Conservation (phyloP, 2,888 invertebrate species). For the Hirudinaria manillensis region DNA sequence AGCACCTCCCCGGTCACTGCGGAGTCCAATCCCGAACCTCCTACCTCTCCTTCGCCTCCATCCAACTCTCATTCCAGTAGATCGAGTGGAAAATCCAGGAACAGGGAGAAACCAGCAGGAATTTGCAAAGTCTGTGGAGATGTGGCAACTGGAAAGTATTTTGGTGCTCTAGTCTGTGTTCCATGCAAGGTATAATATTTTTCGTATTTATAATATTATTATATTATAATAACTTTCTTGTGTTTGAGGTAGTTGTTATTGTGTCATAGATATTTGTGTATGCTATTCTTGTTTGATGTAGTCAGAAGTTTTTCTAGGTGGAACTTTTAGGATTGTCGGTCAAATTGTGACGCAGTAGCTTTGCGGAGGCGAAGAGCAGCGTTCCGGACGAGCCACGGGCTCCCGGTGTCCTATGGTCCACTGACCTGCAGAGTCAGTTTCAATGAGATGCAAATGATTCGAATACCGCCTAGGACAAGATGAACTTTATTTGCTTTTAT, state of each 20-base stretch:
- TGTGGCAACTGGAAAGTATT: slow-evolving; percentile 40
- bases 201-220: background rate
- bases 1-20: too few relatives aligned
- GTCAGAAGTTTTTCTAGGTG: too few relatives aligned
- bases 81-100: background rate
- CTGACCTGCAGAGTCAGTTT: too few relatives aligned
- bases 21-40: background rate
- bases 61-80: background rate
- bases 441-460: too few relatives aligned
- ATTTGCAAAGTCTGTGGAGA: slow-evolving; percentile 40
- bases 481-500: too few relatives aligned
- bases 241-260: background rate
- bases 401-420: too few relatives aligned
- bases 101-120: slow-evolving; percentile 12
- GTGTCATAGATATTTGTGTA: background rate
- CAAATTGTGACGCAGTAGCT: too few relatives aligned
- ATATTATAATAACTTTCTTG: background rate
- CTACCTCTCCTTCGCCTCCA: background rate
- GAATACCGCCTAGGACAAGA: too few relatives aligned
- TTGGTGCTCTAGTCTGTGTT: slow-evolving; percentile 42
- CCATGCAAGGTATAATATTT: slow-evolving; percentile 40
- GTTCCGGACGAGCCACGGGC: too few relatives aligned
- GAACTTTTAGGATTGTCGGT: too few relatives aligned
- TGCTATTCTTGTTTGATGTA: too few relatives aligned
- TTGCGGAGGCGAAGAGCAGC: too few relatives aligned